Percentiles rank a stretch among this genome's conserved stretches.
Conservation (phyloP, 2,797 vertebrate species). For the Galagoides demidoff region DNA sequence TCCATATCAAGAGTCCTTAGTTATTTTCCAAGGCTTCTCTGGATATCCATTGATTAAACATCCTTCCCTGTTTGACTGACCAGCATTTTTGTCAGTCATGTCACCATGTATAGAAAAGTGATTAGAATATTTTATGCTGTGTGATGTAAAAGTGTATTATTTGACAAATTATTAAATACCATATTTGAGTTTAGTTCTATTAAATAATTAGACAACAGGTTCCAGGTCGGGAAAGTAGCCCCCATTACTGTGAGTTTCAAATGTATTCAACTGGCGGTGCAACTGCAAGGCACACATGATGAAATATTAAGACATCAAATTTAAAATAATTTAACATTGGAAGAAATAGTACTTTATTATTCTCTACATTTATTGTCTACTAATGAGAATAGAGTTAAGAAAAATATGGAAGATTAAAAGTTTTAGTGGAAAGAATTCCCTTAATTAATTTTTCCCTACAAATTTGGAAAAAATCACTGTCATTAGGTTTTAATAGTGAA, state of each 20-base stretch:
- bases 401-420: neutral
- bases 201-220: neutral
- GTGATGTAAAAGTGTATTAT: neutral
- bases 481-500: neutral
- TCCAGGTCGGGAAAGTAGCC: neutral
- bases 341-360: constrained; percentile 14
- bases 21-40: neutral
- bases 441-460: neutral
- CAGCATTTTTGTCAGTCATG: no score
- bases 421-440: constrained; percentile 35
- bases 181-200: neutral
- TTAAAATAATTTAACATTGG: constrained; percentile 19
- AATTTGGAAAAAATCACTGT: neutral
- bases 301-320: constrained; percentile 13
- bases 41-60: neutral
- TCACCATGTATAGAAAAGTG: neutral
- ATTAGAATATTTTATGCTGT: neutral
- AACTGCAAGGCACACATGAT: neutral
- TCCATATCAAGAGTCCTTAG: neutral
- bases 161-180: neutral
- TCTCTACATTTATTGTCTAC: neutral
- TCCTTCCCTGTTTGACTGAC: neutral
- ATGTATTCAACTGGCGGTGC: neutral
- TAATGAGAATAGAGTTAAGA: neutral
- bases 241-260: neutral